Base-by-base conservation (phyloP, 2,888 invertebrate genomes). In the Diabrotica balteata region DNA sequence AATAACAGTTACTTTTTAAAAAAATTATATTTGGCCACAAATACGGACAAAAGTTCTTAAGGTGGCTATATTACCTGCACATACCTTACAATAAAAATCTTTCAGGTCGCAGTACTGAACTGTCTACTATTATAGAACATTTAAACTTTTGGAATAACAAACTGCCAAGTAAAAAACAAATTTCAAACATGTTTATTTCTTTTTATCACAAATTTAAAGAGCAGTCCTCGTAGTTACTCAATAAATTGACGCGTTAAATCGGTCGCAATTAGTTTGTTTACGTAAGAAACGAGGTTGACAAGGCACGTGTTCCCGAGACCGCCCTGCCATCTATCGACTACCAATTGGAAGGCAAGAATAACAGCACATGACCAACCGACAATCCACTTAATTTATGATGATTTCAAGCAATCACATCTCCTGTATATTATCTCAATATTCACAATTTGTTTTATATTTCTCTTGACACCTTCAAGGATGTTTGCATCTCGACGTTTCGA, bases 381-480 rank as follows among this genome's bases (percentile, higher is more conserved):
- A 69, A 73, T 71, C 68, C 63, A 66, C 66, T 67, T 76, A 75
- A 77, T 77, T 76, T 77, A 77, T 75, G 73, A 69, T 62, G 67
- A 72, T 76, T 73, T 70, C 72, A 72, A 73, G 74, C 75, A 77
- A 75, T 76, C 76, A 73, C 71, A 63, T 57, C 63, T 63, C 45
- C 11, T 46, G 73, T 70, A 75, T 75, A 67, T 66, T 57, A 61
- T 69, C 58, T 63, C 70, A 61, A 57, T 72, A 68, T 69, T 69
- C 64, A 59, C 66, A 61, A 68, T 69, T 69, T 69, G 52, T 66
- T 54, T 65, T 63, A 51, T 66, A 49, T 43, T 45, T 42, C 42
- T 50, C 43, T 8, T 45, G 57, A 57, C 57, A 57, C 44, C 50
- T 57, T 63, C 63, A 63, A 63, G 63, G 63, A 63, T 63, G 50